Percentiles rank a stretch among this genome's conserved stretches.
Evolutionary conservation across 1,140 invertebrate genomes (phyloP).

Genomic region (Bombus turneri): DNA sequence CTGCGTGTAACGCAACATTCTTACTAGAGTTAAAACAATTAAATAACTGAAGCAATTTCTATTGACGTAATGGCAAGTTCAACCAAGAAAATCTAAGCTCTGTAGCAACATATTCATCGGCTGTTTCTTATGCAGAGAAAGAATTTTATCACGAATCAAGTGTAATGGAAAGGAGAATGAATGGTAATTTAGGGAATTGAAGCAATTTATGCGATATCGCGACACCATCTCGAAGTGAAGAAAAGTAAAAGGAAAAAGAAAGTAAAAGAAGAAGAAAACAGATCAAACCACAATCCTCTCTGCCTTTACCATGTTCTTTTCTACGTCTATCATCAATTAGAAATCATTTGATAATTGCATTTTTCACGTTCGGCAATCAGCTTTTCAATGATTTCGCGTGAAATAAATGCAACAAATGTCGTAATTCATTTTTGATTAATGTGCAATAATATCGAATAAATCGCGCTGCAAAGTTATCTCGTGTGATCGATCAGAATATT

Average conservation of each 20-base stretch:
- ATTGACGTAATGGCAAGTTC: background rate
- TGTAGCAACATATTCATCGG: background rate
- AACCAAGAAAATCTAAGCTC: too few relatives aligned
- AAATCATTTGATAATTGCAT: background rate
- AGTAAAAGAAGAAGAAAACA: background rate
- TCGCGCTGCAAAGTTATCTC: background rate
- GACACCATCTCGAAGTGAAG: background rate
- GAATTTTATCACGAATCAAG: background rate
- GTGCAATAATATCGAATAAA: background rate
- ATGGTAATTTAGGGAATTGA: constrained; percentile 25
- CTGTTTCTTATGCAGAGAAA: background rate
- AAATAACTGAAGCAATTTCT: background rate
- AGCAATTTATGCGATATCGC: background rate
- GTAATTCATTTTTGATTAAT: too few relatives aligned
- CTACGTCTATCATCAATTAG: background rate
- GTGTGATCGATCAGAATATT: background rate
- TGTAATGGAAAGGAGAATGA: background rate
- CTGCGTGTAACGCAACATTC: too few relatives aligned
- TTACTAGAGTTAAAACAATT: background rate
- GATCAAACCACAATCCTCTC: background rate
- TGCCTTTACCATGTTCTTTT: background rate
- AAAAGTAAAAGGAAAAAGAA: background rate
- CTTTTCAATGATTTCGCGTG: too few relatives aligned
- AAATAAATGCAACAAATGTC: too few relatives aligned
- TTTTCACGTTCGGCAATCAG: too few relatives aligned